Conservation (phyloP, 2,797 vertebrate species). For the Sylvilagus floridanus region DNA sequence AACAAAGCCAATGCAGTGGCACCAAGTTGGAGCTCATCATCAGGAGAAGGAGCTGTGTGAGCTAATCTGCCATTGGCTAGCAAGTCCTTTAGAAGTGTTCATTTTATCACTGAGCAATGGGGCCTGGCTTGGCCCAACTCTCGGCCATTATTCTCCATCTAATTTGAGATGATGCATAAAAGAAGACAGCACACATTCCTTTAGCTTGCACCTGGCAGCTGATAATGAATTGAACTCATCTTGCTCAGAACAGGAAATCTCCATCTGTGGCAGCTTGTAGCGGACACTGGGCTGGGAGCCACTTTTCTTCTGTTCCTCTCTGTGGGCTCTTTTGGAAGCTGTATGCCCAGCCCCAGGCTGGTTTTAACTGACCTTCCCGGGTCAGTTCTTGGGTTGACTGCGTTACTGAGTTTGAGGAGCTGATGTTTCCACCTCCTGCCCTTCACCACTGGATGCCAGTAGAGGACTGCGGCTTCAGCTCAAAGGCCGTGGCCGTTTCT, state of each 20-base stretch:
- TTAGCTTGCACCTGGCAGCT: conserved; percentile 33
- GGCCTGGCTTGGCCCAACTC: conserved; percentile 32
- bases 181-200: conserved; percentile 44
- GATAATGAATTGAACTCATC: neutral
- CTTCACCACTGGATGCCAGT: conserved; percentile 68
- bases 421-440: neutral
- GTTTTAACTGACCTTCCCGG: neutral
- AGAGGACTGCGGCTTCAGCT: conserved; percentile 56
- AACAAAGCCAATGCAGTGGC: conserved; percentile 17
- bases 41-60: neutral
- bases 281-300: neutral
- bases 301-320: neutral
- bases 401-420: neutral
- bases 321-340: neutral
- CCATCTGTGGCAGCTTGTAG: neutral
- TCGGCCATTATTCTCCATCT: conserved; percentile 46
- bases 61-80: neutral
- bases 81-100: conserved; percentile 52
- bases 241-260: neutral
- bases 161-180: conserved; percentile 53
- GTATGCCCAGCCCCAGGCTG: neutral
- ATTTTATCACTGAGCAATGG: conserved; percentile 51
- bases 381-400: neutral
- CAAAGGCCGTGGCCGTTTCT: neutral
- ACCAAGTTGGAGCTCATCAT: neutral